Base-by-base conservation (phyloP, 2,888 invertebrate species). In the Anodontia alba region DNA sequence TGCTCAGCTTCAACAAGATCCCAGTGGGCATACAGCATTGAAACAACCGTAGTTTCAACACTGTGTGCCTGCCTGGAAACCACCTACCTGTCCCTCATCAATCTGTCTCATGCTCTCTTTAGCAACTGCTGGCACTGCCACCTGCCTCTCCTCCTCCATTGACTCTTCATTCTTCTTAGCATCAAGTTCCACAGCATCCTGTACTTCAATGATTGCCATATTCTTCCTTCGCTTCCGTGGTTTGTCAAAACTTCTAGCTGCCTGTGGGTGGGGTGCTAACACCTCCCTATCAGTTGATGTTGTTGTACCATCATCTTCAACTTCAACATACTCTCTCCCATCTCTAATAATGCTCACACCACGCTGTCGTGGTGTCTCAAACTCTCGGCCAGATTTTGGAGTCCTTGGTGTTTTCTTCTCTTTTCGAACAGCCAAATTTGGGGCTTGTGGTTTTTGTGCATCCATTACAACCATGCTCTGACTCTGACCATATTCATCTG, bases 141-240 rank as follows among this genome's bases (percentile, higher is more conserved):
- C 85, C 54, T 88, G 88, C 72, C 88, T 78, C 72, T 88, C 87
- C 62, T 88, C 86, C 54, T 87, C 87, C 78, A 87, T 87, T 10
- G 86, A 88, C n/a, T 80, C 72, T 17, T 86, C 78, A 66, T 86
- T 86, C 17, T 80, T 83, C 31, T 83, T 82, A n/a, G 84, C 86
- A 67, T 90, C 89, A 26, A 90, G 80, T 17, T 90, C 89, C 36
- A 89, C 89, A 0, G 89, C 85, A 69, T 91, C 90, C 76, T 91
- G 90, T 29, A 92, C 91, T 66, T 92, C 91, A 54, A 92, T 89
- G 33, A 92, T 85, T 8, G 91, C 92, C 57, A 83, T 82, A 49
- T 74, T 83, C n/a, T 73, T 83, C 62, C 80, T 79, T 72, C 71
- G 76, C 81, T 72, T 85, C 33, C 80, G 69, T 15, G 80, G 78